phyloP scores from a whole-genome alignment of 2,888 invertebrate species.

The Malthinus seriepunctatus region DNA sequence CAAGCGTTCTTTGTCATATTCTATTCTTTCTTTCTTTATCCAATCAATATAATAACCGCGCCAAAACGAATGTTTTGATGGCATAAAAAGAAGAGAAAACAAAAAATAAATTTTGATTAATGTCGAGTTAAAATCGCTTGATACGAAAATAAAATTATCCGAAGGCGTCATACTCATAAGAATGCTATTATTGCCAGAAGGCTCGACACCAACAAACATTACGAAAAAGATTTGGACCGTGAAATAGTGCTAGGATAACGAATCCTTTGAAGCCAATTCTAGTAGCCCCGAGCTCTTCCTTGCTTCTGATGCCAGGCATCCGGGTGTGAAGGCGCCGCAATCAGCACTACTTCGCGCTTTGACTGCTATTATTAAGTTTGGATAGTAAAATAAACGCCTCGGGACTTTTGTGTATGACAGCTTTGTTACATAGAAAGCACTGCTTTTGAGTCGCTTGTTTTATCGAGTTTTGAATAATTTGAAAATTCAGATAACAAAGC shows the following conservation, averaged over 20 bases:
- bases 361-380: constrained; percentile 55
- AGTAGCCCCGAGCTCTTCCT: constrained; percentile 29
- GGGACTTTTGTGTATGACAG: constrained; percentile 46
- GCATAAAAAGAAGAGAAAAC: too few species aligned
- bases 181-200: constrained; percentile 18
- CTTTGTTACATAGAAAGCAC: constrained; percentile 30
- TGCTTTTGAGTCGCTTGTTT: background rate
- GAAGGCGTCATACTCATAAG: background rate
- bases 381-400: constrained; percentile 52
- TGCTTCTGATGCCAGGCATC: constrained; percentile 40
- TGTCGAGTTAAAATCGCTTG: too few species aligned
- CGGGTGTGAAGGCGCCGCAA: constrained; percentile 44
- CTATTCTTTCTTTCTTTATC: too few species aligned
- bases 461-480: background rate
- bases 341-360: constrained; percentile 42
- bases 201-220: constrained; percentile 21
- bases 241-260: constrained; percentile 36
- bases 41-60: too few species aligned
- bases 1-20: constrained; percentile 54
- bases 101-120: too few species aligned
- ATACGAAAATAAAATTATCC: too few species aligned
- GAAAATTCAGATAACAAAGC: too few species aligned
- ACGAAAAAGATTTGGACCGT: constrained; percentile 33
- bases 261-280: constrained; percentile 29
- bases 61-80: too few species aligned